phyloP scores from a whole-genome alignment of 1,140 invertebrate species.

The Drosophila parabipectinata region DNA sequence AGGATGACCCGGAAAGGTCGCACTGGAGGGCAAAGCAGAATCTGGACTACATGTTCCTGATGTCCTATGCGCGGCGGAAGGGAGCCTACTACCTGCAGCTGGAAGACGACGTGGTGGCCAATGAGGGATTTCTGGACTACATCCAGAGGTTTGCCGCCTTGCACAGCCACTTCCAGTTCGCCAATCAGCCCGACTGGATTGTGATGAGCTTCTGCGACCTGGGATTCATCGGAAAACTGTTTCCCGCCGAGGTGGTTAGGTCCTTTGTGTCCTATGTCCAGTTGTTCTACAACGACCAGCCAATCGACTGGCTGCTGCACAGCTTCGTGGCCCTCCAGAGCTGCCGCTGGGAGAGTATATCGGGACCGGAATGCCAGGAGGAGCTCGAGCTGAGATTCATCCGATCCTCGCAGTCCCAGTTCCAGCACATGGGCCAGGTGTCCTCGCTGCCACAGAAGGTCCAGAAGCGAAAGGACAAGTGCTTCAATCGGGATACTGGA shows the following conservation, averaged over 20 bases:
- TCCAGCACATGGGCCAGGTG: slow-evolving; percentile 24
- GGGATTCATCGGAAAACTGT: slow-evolving; percentile 49
- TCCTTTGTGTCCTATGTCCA: slow-evolving; percentile 17
- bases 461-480: slow-evolving; percentile 6
- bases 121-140: slow-evolving; percentile 29
- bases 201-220: slow-evolving; percentile 52
- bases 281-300: slow-evolving; percentile 43
- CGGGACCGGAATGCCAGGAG: not conserved
- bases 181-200: slow-evolving; percentile 31
- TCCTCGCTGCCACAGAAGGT: slow-evolving; percentile 29
- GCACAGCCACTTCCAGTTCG: slow-evolving; percentile 21
- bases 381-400: slow-evolving; percentile 5
- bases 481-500: not conserved
- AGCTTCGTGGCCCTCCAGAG: slow-evolving; percentile 36
- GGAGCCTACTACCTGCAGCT: slow-evolving; percentile 53
- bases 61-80: slow-evolving; percentile 38
- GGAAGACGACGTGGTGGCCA: slow-evolving; percentile 32
- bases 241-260: slow-evolving; percentile 16
- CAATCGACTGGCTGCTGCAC: slow-evolving; percentile 52
- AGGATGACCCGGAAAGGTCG: slow-evolving; percentile 16
- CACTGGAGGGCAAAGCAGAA: slow-evolving; percentile 41
- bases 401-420: slow-evolving; percentile 27
- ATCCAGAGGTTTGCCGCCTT: slow-evolving; percentile 12
- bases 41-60: slow-evolving; percentile 48
- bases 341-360: slow-evolving; percentile 49